Conservation (phyloP, 2,113 vertebrate genomes). For the Fregetta grallaria region DNA sequence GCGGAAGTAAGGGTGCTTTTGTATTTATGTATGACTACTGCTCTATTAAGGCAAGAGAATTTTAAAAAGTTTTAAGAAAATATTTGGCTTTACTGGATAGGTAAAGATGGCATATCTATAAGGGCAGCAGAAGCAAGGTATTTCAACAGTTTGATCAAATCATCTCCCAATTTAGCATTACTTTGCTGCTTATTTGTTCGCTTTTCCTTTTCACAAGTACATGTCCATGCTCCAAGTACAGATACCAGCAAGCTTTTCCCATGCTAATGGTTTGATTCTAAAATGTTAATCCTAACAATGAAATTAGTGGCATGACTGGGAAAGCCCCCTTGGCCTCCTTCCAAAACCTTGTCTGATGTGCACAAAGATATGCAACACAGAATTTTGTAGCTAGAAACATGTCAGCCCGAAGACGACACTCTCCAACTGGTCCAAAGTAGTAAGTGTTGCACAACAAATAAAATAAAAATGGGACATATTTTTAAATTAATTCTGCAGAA, state of each 20-base stretch:
- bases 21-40: not conserved
- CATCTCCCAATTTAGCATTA: not conserved
- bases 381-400: not conserved
- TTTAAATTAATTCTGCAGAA: not conserved
- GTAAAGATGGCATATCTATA: not conserved
- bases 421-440: not conserved
- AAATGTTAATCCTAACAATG: not conserved
- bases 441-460: not conserved
- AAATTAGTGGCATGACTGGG: not conserved
- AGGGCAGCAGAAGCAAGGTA: not conserved
- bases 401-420: not conserved
- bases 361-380: not conserved
- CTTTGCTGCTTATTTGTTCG: not conserved
- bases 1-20: slow-evolving; percentile 23
- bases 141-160: not conserved
- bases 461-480: not conserved
- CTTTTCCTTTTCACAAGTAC: not conserved
- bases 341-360: not conserved
- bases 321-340: not conserved
- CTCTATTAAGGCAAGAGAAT: not conserved
- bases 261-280: not conserved
- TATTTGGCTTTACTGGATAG: not conserved
- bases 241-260: not conserved
- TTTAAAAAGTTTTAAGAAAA: not conserved
- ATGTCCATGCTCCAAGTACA: not conserved